Evolutionary conservation across 2,888 invertebrate species (phyloP), one percentile per base, ranked within the genome.

Genomic region (Limenitis arthemis): DNA sequence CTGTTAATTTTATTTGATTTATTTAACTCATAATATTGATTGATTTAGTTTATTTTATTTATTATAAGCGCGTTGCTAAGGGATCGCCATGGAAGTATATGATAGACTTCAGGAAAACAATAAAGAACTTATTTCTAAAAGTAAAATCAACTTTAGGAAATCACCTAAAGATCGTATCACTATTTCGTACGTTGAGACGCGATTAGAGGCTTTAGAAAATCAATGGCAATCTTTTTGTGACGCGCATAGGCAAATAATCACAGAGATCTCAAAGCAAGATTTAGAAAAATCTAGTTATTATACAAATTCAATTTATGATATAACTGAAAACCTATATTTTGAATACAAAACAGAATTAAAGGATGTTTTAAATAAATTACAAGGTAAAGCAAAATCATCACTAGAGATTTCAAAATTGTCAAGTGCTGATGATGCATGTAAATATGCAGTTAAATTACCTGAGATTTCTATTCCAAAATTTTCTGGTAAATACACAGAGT

Each of bases 401-500:
- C 5, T 11, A 36, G 38, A 12, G 6, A 11, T 20, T 20, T 38
- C 38, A 12, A 38, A 38, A 4, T 38, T 38, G 20, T 38, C 38
- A 38, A 38, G 12, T 38, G 11, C 12, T 8, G 11, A 38, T 12
- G 38, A 38, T 12, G 20, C 8, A 12, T 38, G 12, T 38, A 38
- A 38, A 12, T 38, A 12, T 38, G 11, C 12, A 7, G 46, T 46
- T 30, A 46, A 46, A 9, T 12, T 46, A 30, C 46, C 46, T 11
- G 38, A 38, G 12, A 33, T n/a, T 37, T 37, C 38, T 6, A 44
- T 59, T 20, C 56, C 56, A 1, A 48, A 30, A 6, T 63, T 64
- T 46, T 52, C 56, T 0, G 62, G 65, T 4, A 54, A 53, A 4
- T 63, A 63, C 42, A 20, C 37, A 1, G 60, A 65, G 28, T 64